Percentiles rank a stretch among this genome's conserved stretches.
These are phyloP conservation scores for Sebastes melanostomus DNA, from an alignment of 2,797 vertebrate genomes.

Conservation along the genomic window DNA sequence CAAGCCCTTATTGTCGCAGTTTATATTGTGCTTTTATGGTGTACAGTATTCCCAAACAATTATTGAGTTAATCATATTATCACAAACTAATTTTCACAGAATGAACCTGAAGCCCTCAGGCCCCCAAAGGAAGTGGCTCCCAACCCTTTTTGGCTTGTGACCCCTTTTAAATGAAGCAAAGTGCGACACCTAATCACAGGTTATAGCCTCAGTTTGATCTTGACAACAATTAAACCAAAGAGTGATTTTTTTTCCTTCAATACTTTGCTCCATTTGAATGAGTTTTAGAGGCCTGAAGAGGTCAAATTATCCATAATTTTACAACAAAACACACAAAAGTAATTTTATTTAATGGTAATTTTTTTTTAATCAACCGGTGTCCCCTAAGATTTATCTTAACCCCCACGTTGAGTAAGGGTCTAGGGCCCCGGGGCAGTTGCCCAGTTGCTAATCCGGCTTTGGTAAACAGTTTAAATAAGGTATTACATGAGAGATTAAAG, in stretches of 20 bases:
- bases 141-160: no score
- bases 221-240: neutral
- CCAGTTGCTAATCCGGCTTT: neutral
- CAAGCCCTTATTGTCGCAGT: neutral
- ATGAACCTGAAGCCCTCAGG: no score
- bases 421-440: neutral
- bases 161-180: neutral
- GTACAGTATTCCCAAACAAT: neutral
- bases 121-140: no score
- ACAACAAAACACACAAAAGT: neutral
- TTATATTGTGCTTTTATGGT: neutral
- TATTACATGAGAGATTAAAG: neutral
- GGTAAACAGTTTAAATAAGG: neutral
- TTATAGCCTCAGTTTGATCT: fast-evolving
- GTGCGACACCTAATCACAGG: neutral
- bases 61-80: neutral
- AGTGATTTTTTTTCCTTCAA: neutral
- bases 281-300: neutral
- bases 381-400: neutral
- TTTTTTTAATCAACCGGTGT: neutral
- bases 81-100: no score
- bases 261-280: neutral
- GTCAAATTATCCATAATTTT: neutral
- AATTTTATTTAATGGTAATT: neutral
- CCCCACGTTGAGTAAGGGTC: neutral